These are phyloP conservation scores for Parnassius glacialis DNA, from an alignment of 2,888 invertebrate genomes.

Conservation along the genomic window DNA sequence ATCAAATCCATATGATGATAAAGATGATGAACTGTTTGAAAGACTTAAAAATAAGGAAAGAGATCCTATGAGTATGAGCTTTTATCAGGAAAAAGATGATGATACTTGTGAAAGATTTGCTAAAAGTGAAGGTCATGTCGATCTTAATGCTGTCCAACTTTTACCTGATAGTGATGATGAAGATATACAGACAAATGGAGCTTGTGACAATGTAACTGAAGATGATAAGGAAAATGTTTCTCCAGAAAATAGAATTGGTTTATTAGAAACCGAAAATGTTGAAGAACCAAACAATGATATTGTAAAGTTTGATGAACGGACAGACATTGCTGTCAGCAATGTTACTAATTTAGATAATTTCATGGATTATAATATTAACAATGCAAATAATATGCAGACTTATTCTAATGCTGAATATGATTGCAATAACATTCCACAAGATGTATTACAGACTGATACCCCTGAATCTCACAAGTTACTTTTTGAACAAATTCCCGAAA, in stretches of 20 bases:
- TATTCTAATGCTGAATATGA: conserved; percentile 62
- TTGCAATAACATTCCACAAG: conserved; percentile 50
- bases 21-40: conserved; percentile 72
- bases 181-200: conserved; percentile 57
- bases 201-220: conserved; percentile 40
- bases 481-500: conserved; percentile 77
- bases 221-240: conserved; percentile 65
- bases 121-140: conserved; percentile 67
- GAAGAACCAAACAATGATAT: conserved; percentile 68
- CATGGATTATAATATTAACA: conserved; percentile 52
- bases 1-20: conserved; percentile 73
- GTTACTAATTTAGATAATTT: conserved; percentile 50
- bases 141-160: conserved; percentile 81
- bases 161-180: conserved; percentile 80
- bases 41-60: conserved; percentile 79
- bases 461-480: conserved; percentile 76
- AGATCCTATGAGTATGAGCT: conserved; percentile 85
- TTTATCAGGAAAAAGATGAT: conserved; percentile 82
- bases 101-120: conserved; percentile 70
- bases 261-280: conserved; percentile 44
- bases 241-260: conserved; percentile 50
- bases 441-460: conserved; percentile 67
- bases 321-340: conserved; percentile 46
- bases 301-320: conserved; percentile 57
- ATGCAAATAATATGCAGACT: conserved; percentile 51